Percentiles rank a stretch among this genome's conserved stretches.
phyloP scores from a whole-genome alignment of 2,797 vertebrate species.

The Sandelia bainsii region DNA sequence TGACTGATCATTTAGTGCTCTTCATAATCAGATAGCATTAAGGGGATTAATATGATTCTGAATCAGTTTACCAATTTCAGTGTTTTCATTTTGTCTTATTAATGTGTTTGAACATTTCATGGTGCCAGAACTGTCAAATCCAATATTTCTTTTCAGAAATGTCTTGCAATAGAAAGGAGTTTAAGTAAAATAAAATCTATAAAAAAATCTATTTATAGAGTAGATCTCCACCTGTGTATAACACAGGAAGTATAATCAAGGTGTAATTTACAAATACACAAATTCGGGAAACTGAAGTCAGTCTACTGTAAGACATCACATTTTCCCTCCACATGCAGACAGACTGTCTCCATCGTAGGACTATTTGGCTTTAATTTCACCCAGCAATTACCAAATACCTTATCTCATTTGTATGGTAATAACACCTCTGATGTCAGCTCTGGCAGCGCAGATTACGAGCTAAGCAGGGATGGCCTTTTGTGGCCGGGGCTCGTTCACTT shows the following conservation, averaged over 20 bases:
- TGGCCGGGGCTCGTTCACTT: constrained; percentile 59
- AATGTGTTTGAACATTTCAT: constrained; percentile 6
- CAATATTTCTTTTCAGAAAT: constrained; percentile 11
- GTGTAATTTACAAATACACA: constrained; percentile 13
- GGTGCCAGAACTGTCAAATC: constrained; percentile 5
- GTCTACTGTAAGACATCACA: constrained; percentile 42
- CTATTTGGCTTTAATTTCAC: constrained; percentile 78
- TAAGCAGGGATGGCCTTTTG: constrained; percentile 64
- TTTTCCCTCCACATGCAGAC: constrained; percentile 54
- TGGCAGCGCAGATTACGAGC: constrained; percentile 58
- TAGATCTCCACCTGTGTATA: neutral
- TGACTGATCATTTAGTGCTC: constrained; percentile 46
- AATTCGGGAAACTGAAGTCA: constrained; percentile 16
- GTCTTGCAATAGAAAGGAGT: constrained; percentile 4
- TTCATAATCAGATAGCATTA: constrained; percentile 57
- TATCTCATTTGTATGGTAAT: constrained; percentile 89
- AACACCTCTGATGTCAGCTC: constrained; percentile 70
- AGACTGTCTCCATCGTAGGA: constrained; percentile 64
- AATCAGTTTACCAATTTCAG: constrained; percentile 27
- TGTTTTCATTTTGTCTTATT: constrained; percentile 34
- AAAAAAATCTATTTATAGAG: neutral
- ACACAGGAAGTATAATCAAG: neutral
- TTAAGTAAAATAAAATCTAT: constrained; percentile 2
- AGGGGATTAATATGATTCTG: constrained; percentile 44
- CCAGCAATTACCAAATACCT: constrained; percentile 79